Base-by-base conservation (phyloP, 2,888 invertebrate genomes). In the Brenthis hecate region DNA sequence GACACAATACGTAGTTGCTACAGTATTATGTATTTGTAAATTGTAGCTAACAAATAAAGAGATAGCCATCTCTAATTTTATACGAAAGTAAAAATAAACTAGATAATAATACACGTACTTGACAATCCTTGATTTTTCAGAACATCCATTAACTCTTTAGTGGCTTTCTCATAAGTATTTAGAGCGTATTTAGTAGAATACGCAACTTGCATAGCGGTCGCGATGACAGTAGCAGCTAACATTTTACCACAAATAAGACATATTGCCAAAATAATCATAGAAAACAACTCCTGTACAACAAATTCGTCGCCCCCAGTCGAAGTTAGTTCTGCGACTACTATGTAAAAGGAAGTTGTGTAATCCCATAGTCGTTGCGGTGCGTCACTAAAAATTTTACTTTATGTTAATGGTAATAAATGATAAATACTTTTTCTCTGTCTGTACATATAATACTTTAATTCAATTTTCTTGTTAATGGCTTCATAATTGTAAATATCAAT, bases 91-190 rank as follows among this genome's bases (percentile, higher is more conserved):
- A 48, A 19, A 47, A 1, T 19, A 16, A 14, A 58, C 36, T 8
- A 47, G 14, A n/a, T 4, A 50, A 50, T 28, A 50, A n/a, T 28
- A 62, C 13, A 19, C 82, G 81, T 73, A 92, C 92, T 78, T 16
- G 92, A 92, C 19, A 92, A 72, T 32, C 92, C 92, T 68, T 92
- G 92, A 74, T 90, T 92, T 73, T 84, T 89, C 66, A 92, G 70
- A 73, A 88, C 82, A 75, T 89, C 88, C 68, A 91, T 86, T 0
- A 92, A 82, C 67, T 90, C 85, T 13, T 72, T 76, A 0, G 87
- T 88, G 43, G 77, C 79, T 60, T 76, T 85, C 72, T 92, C 91
- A 54, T 92, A 92, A 0, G 76, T 79, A 4, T 85, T 88, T 23
- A 92, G 72, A 0, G 90, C 87, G 56, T 87, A 86, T 74, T 90